A percentile compares a stretch with the other conserved stretches of the same genome.
These are phyloP conservation scores for Cathartes aura DNA, from an alignment of 2,113 vertebrate species.

Conservation along the genomic window DNA sequence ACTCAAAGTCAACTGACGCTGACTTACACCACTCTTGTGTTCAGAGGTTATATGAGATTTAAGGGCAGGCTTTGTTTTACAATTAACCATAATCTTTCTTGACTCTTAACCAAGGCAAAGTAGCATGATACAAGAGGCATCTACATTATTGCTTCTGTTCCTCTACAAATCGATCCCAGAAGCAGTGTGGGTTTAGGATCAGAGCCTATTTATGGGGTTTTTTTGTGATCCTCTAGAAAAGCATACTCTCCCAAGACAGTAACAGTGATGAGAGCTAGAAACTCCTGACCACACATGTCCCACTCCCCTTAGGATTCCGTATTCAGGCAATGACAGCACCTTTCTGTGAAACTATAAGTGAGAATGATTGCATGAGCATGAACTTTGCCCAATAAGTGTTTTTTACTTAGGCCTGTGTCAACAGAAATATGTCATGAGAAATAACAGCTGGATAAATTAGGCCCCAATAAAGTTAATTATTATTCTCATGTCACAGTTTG, in stretches of 20 bases:
- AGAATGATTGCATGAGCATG: not conserved
- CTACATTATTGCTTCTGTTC: not conserved
- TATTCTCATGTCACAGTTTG: not conserved
- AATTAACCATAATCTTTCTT: not conserved
- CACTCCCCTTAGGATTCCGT: not conserved
- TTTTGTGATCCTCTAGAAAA: not conserved
- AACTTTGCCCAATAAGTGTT: constrained; percentile 30
- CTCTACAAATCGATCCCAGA: not conserved
- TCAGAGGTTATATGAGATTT: not conserved
- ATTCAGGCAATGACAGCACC: not conserved
- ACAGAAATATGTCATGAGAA: constrained; percentile 32
- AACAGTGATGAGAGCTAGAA: not conserved
- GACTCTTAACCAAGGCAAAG: not conserved
- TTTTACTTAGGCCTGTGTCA: constrained; percentile 44
- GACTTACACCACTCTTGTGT: not conserved
- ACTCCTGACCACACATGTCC: not conserved
- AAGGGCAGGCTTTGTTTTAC: not conserved
- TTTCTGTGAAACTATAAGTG: not conserved
- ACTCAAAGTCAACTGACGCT: not conserved
- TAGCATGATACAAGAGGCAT: not conserved
- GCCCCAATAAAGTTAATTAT: constrained; percentile 56
- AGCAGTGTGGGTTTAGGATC: not conserved
- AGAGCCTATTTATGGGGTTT: not conserved
- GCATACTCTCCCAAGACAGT: not conserved
- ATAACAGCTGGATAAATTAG: constrained; percentile 41